Evolutionary conservation across 2,797 vertebrate species (phyloP).

Genomic region (Premnoplex brunnescens): DNA sequence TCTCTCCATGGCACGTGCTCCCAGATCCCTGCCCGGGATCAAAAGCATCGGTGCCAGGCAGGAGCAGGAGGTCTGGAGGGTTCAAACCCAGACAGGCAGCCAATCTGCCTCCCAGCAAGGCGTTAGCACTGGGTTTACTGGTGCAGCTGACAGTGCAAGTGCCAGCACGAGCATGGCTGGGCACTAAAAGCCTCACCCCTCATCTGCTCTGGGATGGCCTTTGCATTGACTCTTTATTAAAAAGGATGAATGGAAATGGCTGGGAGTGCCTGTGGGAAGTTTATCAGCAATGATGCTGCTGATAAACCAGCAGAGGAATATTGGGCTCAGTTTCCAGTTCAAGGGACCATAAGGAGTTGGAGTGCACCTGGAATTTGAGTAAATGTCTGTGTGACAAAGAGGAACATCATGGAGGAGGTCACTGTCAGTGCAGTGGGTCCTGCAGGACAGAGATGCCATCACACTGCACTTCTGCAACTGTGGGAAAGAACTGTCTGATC

Average conservation of each 20-base stretch:
- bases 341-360: not conserved
- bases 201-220: not conserved
- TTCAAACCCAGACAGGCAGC: not conserved
- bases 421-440: not conserved
- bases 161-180: fast-evolving
- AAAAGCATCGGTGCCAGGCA: not conserved
- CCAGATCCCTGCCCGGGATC: not conserved
- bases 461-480: not conserved
- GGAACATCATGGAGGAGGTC: not conserved
- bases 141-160: not conserved
- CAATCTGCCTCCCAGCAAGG: not conserved
- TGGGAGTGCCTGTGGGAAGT: not conserved
- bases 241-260: not conserved
- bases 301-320: not conserved
- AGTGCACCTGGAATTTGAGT: not conserved
- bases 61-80: not conserved
- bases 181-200: not conserved
- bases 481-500: not conserved
- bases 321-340: not conserved
- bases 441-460: not conserved
- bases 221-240: not conserved
- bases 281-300: not conserved
- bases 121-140: not conserved
- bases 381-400: not conserved
- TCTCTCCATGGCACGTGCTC: not conserved